phyloP scores from a whole-genome alignment of 2,888 invertebrate genomes.

The Pachymerium ferrugineum region DNA sequence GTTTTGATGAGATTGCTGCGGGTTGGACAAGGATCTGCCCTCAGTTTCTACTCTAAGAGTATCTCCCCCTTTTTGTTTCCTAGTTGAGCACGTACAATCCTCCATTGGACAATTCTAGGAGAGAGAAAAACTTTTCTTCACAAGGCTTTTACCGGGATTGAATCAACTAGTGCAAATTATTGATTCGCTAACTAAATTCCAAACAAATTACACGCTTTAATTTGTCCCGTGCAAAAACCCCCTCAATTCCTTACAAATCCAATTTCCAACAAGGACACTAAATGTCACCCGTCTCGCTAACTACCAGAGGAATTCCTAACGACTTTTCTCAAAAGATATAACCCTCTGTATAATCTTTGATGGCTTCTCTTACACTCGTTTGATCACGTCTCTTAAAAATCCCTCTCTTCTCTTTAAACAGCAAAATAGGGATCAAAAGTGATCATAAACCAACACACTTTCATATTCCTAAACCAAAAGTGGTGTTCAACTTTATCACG shows the following conservation, averaged over 20 bases:
- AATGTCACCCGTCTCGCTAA: neutral
- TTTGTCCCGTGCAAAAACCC: neutral
- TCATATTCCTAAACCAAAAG: neutral
- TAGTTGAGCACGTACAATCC: neutral
- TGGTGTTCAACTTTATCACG: too few species aligned
- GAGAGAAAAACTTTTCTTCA: neutral
- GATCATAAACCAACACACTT: neutral
- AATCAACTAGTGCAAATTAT: neutral
- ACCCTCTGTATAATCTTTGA: constrained; percentile 1
- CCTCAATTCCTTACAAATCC: neutral
- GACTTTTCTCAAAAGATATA: neutral
- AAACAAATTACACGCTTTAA: constrained; percentile 13
- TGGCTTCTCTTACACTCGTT: neutral
- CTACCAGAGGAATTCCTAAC: neutral
- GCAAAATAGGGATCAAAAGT: constrained; percentile 4
- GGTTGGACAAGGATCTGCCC: neutral
- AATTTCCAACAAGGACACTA: neutral
- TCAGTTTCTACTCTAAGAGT: neutral
- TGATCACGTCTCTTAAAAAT: constrained; percentile 3
- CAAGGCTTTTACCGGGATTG: neutral
- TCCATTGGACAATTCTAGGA: neutral
- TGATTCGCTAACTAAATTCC: neutral
- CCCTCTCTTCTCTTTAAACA: neutral
- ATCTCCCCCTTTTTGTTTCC: neutral
- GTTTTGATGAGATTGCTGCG: constrained; percentile 3